These are phyloP conservation scores for Hippolais icterina DNA, from an alignment of 2,113 vertebrate species.

Conservation along the genomic window DNA sequence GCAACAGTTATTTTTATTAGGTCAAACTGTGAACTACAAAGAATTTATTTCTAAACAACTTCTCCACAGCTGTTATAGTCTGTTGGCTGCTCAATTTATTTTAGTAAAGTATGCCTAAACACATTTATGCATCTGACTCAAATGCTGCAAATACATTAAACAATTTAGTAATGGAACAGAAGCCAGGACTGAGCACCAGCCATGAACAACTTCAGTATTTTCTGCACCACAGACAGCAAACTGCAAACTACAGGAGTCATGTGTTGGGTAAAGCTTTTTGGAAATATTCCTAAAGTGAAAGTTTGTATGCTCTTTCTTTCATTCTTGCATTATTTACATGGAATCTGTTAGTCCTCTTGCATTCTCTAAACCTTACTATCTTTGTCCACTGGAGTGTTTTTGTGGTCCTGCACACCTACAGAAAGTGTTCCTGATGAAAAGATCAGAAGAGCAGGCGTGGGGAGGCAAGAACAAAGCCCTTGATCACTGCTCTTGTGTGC, in stretches of 20 bases:
- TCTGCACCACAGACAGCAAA: not conserved
- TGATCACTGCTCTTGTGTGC: not conserved
- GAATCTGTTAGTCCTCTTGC: not conserved
- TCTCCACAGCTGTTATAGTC: not conserved
- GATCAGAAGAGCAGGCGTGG: not conserved
- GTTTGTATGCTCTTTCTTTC: not conserved
- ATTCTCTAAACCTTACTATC: not conserved
- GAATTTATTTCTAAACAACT: not conserved
- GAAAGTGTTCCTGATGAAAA: not conserved
- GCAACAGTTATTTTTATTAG: not conserved
- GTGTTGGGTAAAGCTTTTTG: not conserved
- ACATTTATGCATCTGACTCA: not conserved
- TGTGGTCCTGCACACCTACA: not conserved
- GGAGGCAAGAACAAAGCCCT: not conserved
- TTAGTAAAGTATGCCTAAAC: not conserved
- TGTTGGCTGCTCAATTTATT: not conserved
- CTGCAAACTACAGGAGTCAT: not conserved
- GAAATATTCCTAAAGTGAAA: not conserved
- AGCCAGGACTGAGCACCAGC: not conserved
- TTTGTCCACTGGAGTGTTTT: not conserved
- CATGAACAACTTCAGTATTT: not conserved
- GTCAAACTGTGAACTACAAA: not conserved
- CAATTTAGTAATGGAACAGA: not conserved
- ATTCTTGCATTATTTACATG: not conserved
- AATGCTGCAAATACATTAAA: not conserved